phyloP scores from a whole-genome alignment of 2,888 invertebrate genomes.

The Strigamia transsilvanica region DNA sequence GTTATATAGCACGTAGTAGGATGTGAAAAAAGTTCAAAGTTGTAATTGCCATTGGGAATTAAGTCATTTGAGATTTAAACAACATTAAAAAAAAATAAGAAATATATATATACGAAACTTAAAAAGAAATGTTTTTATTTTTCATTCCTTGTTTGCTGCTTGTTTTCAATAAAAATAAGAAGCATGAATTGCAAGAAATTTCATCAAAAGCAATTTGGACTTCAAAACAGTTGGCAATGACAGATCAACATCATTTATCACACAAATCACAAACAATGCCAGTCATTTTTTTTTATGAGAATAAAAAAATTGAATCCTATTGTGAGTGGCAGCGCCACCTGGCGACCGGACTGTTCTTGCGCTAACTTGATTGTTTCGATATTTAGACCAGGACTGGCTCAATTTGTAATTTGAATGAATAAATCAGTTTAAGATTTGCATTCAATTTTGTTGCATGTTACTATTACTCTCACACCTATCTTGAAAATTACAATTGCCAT shows the following conservation, averaged over 20 bases:
- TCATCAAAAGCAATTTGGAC: conserved; percentile 27
- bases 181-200: conserved; percentile 46
- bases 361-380: too few relatives aligned
- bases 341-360: too few relatives aligned
- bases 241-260: conserved; percentile 34
- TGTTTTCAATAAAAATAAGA: not conserved
- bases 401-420: too few relatives aligned
- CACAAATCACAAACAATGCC: not conserved
- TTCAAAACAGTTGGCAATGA: conserved; percentile 41
- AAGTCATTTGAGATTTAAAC: conserved; percentile 1
- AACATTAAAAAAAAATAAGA: not conserved
- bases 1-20: not conserved
- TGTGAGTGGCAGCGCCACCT: too few relatives aligned
- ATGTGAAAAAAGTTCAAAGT: not conserved
- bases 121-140: not conserved
- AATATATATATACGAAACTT: not conserved
- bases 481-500: not conserved
- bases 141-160: not conserved
- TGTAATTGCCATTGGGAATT: not conserved
- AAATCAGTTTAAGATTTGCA: too few relatives aligned
- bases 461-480: too few relatives aligned
- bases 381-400: too few relatives aligned
- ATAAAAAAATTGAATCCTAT: not conserved
- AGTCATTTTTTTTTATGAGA: not conserved
- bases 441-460: too few relatives aligned